Base-by-base conservation (phyloP, 64 coral and sea anemone species). In the Dendrophyllia cribrosa region DNA sequence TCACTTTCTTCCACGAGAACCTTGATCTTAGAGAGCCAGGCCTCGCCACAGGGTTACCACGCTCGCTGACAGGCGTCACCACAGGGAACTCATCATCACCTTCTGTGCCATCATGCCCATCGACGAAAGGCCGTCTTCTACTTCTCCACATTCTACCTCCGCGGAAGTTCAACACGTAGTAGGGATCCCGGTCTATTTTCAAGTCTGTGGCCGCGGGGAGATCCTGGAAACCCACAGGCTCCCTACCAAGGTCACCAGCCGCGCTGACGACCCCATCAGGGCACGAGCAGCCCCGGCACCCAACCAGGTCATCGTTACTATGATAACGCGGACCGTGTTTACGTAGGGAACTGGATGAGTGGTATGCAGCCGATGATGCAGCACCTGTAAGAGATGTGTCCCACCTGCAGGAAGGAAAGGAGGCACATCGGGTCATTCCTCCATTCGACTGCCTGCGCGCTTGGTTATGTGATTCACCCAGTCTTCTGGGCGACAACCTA, bases 391-490 rank as follows among this genome's bases (percentile, higher is more conserved):
- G 21, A 74, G 64, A 21, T 17, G 5, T 24, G 20, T 94, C 76
- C 95, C 95, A 97, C 91, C 95, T 97, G 64, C 70, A 94, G 77
- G 95, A 89, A 51, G 92, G 92, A 94, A 93, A 97, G 93, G 91
- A 90, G 48, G 87, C 92, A 82, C 90, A 90, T 91, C 95, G 68
- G 14, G 52, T 94, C 81, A 97, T 77, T 86, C 92, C 82, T 21
- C 92, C 86, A 72, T 89, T 81, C 52, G 92, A 75, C 51, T 44
- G 82, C 48, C 48, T 82, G 60, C n/a, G 21, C 45, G 19, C 86
- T 65, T 91, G 70, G 51, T 66, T 26, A 66, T 43, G 73, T 21
- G 76, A 62, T 56, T 48, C 55, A 56, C 59, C 13, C 16, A 62
- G 60, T 74, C 58, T 82, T 58, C 45, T 74, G 89, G 53, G 20